Evolutionary conservation across 2,888 invertebrate species (phyloP).

Genomic region (Rhopalosiphum nymphaeae): DNA sequence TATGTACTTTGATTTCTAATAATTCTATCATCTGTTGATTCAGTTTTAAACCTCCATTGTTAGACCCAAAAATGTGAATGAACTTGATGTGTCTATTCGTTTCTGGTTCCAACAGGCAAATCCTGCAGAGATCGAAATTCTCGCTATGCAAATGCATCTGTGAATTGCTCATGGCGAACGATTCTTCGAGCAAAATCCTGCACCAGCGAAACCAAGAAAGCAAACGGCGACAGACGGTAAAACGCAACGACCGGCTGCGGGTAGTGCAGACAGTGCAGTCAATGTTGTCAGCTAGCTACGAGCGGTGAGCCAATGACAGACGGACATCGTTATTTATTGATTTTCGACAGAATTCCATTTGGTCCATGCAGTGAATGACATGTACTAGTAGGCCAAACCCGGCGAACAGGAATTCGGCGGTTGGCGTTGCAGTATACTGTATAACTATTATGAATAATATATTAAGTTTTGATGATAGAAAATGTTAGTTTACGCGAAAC

Average conservation of each 20-base stretch:
- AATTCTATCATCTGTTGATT: not conserved
- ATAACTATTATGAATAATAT: not conserved
- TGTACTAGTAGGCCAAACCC: not conserved
- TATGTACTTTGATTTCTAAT: not conserved
- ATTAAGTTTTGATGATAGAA: not conserved
- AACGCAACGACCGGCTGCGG: not conserved
- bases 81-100: conserved; percentile 29
- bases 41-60: not conserved
- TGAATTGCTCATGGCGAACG: not conserved
- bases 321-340: not conserved
- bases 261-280: too few species aligned
- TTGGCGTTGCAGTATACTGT: not conserved
- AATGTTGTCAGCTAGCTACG: not conserved
- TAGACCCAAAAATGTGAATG: not conserved
- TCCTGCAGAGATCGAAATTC: conserved; percentile 54
- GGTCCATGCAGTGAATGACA: not conserved
- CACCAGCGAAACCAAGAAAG: not conserved
- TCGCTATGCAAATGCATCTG: conserved; percentile 46
- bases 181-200: not conserved
- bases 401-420: not conserved
- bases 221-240: not conserved
- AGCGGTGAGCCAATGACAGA: not conserved
- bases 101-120: conserved; percentile 53
- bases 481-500: not conserved
- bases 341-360: not conserved